Base-by-base conservation (phyloP, 2,888 invertebrate species). In the Pandemis heparana region DNA sequence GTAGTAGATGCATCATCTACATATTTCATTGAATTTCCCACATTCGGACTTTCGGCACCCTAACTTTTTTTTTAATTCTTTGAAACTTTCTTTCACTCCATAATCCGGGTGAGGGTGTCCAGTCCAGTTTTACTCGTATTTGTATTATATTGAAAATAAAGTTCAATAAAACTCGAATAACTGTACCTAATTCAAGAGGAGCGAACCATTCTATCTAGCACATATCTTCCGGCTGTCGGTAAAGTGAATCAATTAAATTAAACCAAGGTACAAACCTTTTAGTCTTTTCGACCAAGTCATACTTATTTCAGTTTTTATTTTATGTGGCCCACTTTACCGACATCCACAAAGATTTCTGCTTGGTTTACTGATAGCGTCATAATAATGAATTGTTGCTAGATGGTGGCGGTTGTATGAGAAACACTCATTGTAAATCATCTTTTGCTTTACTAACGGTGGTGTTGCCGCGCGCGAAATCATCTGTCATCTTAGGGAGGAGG, bases 351-450 rank as follows among this genome's bases (percentile, higher is more conserved):
- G 41, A 60, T 12, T 41, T 64, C 23, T 69, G 14, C 43, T 41
- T 23, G 72, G 14, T 14, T 18, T 32, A n/a, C 14, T 16, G 5
- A 46, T 51, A 12, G 64, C 41, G 41, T 70, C 74, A 59, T 70
- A 63, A 71, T 62, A 41, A 64, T 59, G 76, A 79, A 83, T 89
- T 91, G 85, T 89, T 84, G 84, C 83, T 93, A 94, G 94, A 94
- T 94, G 94, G 94, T 94, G 94, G 93, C 90, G 92, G 94, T 93
- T 92, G 86, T 94, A 94, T 93, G 94, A 94, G 90, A 93, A 93
- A 93, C 90, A 93, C 89, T 93, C 92, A 92, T 92, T 92, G 85
- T 94, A 93, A 83, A 92, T 92, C 92, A 92, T 92, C 90, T 93
- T 93, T 93, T 93, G 93, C 93, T 94, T 94, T 94, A 90, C 92